Evolutionary conservation across 1,140 invertebrate genomes (phyloP), one percentile per base, ranked within the genome.

Genomic region (Neomicropteryx cornuta): DNA sequence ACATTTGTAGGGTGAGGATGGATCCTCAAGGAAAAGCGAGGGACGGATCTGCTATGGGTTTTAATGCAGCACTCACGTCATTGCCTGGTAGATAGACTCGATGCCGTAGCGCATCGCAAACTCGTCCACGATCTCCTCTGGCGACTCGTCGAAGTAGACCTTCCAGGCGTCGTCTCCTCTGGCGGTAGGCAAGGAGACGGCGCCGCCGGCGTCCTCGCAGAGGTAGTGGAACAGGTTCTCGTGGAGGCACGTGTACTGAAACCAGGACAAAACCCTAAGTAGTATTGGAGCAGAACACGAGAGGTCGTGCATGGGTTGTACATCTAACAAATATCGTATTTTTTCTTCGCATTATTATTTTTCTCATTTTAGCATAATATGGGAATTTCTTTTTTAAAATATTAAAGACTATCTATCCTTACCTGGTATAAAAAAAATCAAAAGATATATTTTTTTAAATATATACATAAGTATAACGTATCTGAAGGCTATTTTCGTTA

Each of bases 91-190:
- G 47, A 99, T 99, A 38, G 87, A 91, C 63, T 99, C 97, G 45
- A 99, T 98, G 17, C 97, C 97, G 64, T 99, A 99, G 70, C 97
- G 76, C 93, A 99, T 99, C 0, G 96, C 94, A 66, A 99, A 99
- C 63, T 99, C 97, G 57, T 99, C 95, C 1, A 98, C 93, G 34
- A 99, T 94, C 58, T 99, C 96, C 57, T 99, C 91, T 0, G 90
- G 88, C 18, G 87, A 85, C 48, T 96, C 91, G 58, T 99, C 95
- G 62, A 99, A 99, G 64, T 99, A 99, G 4, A 97, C 77, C 59
- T 98, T 99, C 97, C 97, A 99, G 1, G 88, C 91, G 50, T 99
- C 95, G 55, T 99, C 97, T 14, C 88, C 85, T 53, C 91, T 91
- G 1, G 88, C 85, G 41, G 85, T 83, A 0, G 94, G 94, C 13